Base-by-base conservation (phyloP, 2,888 invertebrate genomes). In the Noctua pronuba region DNA sequence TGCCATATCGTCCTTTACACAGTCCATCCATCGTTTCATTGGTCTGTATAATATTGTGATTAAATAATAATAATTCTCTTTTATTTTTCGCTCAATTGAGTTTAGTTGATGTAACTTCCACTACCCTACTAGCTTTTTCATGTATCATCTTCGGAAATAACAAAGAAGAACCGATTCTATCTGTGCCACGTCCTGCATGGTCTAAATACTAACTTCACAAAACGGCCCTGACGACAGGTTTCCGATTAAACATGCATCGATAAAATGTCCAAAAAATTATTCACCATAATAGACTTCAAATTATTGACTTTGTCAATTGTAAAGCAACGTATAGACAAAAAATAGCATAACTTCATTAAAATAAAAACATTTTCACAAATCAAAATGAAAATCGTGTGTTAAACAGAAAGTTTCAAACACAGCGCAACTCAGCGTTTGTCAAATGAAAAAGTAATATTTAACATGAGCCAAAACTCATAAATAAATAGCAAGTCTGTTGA, bases 401-500 rank as follows among this genome's bases (percentile, higher is more conserved):
- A 60, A 68, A 68, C 55, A 58, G 64, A 73, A 75, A 55, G 38
- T 75, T 62, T 31, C 46, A 70, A 78, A 81, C 72, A 73, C 44
- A 46, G 55, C 24, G 28, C 66, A 68, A 64, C 35, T n/a, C 58
- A 71, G 71, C 64, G 71, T 80, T 80, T 85, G 77, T 79, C 80
- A 81, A 83, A 86, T 85, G 69, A 80, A 87, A 88, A 87, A 82
- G 88, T 88, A 82, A 86, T 88, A 88, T 83, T 79, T 80, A 81
- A 86, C 85, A 70, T 71, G 74, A 82, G 70, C 74, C 38, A 73
- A 85, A 86, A 86, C 84, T 85, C 88, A 83, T 88, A 88, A 83
- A 89, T 82, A 86, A 86, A 89, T 86, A 85, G 74, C 78, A 85
- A 77, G 77, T 66, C 73, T 86, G 88, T 88, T 87, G 86, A 88